Conservation (phyloP, 1,140 invertebrate genomes). For the Papilio polytes region DNA sequence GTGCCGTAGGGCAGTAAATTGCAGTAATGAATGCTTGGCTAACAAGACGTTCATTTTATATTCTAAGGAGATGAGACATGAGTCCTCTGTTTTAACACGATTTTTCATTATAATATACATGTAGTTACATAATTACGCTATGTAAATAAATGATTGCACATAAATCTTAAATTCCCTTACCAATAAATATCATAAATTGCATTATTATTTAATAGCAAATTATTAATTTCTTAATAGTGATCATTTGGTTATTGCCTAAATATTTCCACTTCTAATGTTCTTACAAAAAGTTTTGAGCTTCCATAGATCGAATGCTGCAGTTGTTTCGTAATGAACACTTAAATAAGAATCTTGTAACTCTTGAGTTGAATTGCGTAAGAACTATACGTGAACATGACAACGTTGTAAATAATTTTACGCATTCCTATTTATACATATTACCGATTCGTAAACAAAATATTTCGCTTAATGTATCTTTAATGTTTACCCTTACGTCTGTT, state of each 20-base stretch:
- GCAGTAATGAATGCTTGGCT: neutral
- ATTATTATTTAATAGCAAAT: neutral
- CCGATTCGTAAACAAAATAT: conserved; percentile 7
- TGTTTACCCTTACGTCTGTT: neutral
- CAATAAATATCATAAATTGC: neutral
- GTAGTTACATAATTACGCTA: too few relatives aligned
- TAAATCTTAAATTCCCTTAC: too few relatives aligned
- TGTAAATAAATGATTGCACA: too few relatives aligned
- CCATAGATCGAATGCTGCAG: neutral
- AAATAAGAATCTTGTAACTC: neutral
- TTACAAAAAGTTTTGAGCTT: neutral
- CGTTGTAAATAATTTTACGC: conserved; percentile 18
- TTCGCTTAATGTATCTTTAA: conserved; percentile 16
- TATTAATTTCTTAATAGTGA: neutral
- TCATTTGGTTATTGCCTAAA: neutral
- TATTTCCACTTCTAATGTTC: neutral
- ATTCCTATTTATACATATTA: conserved; percentile 18
- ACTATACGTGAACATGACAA: neutral
- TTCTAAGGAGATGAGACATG: neutral
- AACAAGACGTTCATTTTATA: neutral
- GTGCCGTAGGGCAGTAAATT: neutral
- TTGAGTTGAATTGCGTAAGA: conserved; percentile 21
- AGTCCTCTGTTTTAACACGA: neutral
- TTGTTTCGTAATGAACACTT: conserved; percentile 9
- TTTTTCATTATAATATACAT: too few relatives aligned